Evolutionary conservation across 2,888 invertebrate genomes (phyloP).

Genomic region (Tetramorium bicarinatum): DNA sequence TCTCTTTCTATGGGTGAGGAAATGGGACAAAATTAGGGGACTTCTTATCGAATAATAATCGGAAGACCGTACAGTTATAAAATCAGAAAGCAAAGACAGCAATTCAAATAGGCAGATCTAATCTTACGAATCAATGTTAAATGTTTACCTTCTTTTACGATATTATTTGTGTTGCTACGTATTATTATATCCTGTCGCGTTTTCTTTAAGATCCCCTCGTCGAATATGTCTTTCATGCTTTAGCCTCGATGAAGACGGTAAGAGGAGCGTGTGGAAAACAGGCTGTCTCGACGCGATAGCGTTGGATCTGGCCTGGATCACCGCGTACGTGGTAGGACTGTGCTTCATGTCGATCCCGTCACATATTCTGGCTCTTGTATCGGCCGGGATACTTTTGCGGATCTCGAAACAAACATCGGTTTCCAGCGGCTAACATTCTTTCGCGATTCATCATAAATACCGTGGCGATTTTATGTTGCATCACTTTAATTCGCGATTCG

Average conservation of each 20-base stretch:
- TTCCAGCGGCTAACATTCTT: slow-evolving; percentile 2
- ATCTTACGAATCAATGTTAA: not conserved
- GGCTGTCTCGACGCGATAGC: slow-evolving; percentile 73
- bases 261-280: slow-evolving; percentile 40
- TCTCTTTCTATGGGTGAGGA: not conserved
- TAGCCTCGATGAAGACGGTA: slow-evolving; percentile 38
- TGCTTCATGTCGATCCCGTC: slow-evolving; percentile 71
- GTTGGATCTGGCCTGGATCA: slow-evolving; percentile 73
- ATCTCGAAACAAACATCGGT: slow-evolving; percentile 32
- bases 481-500: not conserved
- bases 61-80: no score
- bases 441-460: not conserved
- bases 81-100: not conserved
- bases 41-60: slow-evolving; percentile 11
- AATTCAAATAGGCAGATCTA: not conserved
- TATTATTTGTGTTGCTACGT: not conserved
- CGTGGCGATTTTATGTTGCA: slow-evolving; percentile 26
- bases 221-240: slow-evolving; percentile 63
- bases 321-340: slow-evolving; percentile 68
- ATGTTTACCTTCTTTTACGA: not conserved
- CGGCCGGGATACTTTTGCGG: slow-evolving; percentile 63
- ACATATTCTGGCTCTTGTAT: slow-evolving; percentile 68
- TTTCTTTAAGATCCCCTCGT: slow-evolving; percentile 3
- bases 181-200: not conserved
- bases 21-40: not conserved